A percentile compares a stretch with the other conserved stretches of the same genome.
Evolutionary conservation across 2,113 vertebrate species (phyloP).

Genomic region (Cyprinus carpio): DNA sequence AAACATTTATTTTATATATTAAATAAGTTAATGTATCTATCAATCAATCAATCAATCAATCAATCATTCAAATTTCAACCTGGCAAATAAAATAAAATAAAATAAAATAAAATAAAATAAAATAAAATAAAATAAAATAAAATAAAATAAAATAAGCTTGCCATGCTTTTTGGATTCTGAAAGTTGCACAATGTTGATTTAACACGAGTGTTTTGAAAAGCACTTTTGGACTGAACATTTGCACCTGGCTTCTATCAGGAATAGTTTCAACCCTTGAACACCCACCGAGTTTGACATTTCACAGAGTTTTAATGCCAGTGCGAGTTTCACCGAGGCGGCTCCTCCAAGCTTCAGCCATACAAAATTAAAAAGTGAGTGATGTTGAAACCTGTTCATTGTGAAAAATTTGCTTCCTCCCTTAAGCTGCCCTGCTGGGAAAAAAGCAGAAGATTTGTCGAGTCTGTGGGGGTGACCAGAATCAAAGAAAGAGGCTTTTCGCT

Average conservation of each 20-base stretch:
- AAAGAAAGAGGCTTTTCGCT: constrained; percentile 29
- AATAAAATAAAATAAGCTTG: neutral
- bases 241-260: neutral
- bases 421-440: constrained; percentile 15
- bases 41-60: neutral
- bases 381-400: constrained; percentile 2
- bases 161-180: neutral
- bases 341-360: neutral
- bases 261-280: neutral
- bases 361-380: constrained; percentile 12
- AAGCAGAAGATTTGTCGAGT: constrained; percentile 16
- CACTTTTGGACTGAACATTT: neutral
- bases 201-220: neutral
- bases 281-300: constrained; percentile 9
- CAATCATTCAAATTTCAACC: neutral
- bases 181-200: neutral
- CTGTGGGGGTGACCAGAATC: constrained; percentile 18
- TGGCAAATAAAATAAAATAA: neutral
- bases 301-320: neutral
- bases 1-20: neutral
- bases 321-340: neutral
- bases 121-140: neutral
- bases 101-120: neutral
- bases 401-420: neutral
- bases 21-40: neutral